A percentile compares a stretch with the other conserved stretches of the same genome.
These are phyloP conservation scores for Pristionchus entomophagus DNA, from an alignment of 2,888 invertebrate species.

Conservation along the genomic window DNA sequence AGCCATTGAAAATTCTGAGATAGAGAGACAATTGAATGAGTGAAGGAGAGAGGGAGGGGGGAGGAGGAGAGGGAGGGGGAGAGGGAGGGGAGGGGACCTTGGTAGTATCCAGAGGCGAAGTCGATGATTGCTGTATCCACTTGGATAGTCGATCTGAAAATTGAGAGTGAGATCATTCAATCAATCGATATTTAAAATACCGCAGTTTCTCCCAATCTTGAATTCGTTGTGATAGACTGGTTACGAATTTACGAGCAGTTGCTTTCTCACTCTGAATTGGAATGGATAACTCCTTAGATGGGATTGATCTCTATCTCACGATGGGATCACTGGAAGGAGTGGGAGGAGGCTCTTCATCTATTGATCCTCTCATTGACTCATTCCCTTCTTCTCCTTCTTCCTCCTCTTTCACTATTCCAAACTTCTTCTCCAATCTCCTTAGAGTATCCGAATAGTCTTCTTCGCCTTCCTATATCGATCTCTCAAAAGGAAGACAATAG, in stretches of 20 bases:
- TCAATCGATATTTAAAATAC: conserved; percentile 48
- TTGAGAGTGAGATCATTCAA: neutral
- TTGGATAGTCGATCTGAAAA: conserved; percentile 21
- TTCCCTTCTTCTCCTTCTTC: conserved; percentile 53
- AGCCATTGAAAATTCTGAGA: conserved; percentile 64
- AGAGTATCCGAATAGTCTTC: conserved; percentile 41
- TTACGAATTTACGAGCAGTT: conserved; percentile 59
- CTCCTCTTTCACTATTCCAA: conserved; percentile 46
- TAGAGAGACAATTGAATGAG: neutral
- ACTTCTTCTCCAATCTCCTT: conserved; percentile 41
- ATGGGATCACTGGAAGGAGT: conserved; percentile 43
- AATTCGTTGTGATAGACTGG: conserved; percentile 54
- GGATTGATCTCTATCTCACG: neutral
- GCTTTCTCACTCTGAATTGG: conserved; percentile 58
- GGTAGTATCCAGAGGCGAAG: conserved; percentile 62
- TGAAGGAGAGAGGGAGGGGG: neutral
- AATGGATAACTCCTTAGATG: neutral
- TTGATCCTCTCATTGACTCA: neutral
- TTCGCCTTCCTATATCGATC: neutral
- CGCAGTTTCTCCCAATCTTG: conserved; percentile 53
- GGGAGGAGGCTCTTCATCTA: conserved; percentile 45
- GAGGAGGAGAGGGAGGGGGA: neutral
- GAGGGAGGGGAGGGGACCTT: conserved; percentile 50
- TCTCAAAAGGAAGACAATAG: too few relatives aligned
- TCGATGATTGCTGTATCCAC: conserved; percentile 64